Evolutionary conservation across 2,113 vertebrate species (phyloP).

Genomic region (Patagioenas fasciata): DNA sequence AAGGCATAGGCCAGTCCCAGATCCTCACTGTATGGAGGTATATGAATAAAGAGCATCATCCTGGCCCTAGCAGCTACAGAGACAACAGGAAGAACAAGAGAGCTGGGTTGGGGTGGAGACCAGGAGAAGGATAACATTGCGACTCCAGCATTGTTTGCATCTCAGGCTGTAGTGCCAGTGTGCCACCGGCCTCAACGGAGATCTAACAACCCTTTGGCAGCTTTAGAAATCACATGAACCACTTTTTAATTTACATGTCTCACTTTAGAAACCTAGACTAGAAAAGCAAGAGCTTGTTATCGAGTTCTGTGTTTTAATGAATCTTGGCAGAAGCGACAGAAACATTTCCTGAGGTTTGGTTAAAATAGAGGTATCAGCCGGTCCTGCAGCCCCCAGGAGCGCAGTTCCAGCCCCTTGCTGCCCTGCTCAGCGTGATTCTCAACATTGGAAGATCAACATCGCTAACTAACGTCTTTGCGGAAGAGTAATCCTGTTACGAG

Average conservation of each 20-base stretch:
- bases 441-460: accelerated
- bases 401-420: neutral
- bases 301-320: neutral
- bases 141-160: neutral
- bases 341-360: neutral
- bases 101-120: neutral
- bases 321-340: neutral
- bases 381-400: no score
- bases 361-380: neutral
- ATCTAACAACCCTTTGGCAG: neutral
- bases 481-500: neutral
- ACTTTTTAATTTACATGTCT: neutral
- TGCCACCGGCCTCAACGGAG: neutral
- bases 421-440: accelerated
- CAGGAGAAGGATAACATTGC: neutral
- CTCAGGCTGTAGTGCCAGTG: neutral
- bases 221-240: neutral
- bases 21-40: neutral
- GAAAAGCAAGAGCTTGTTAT: neutral
- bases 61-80: neutral
- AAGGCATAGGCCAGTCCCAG: neutral
- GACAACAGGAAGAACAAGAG: neutral
- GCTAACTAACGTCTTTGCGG: neutral
- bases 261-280: neutral
- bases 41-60: neutral